These are phyloP conservation scores for Leptopilina clavipes DNA, from an alignment of 1,140 invertebrate species.

Conservation along the genomic window DNA sequence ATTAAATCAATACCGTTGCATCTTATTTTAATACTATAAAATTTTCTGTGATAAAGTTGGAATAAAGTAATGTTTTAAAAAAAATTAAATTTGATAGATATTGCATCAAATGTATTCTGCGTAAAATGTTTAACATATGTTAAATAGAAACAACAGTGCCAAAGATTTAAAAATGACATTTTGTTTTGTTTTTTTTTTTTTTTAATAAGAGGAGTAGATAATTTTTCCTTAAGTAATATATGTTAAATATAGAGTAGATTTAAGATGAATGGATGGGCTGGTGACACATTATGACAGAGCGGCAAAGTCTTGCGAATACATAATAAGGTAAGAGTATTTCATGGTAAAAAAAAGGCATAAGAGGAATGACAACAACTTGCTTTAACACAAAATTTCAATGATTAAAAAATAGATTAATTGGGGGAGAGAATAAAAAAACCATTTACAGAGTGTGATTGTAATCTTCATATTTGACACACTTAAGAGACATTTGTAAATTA, in stretches of 20 bases:
- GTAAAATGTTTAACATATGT: constrained; percentile 44
- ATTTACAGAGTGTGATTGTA: neutral
- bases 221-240: constrained; percentile 64
- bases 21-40: no score
- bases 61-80: no score
- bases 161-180: constrained; percentile 48
- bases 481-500: neutral
- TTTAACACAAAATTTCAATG: neutral
- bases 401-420: neutral
- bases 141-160: constrained; percentile 51
- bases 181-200: constrained; percentile 36
- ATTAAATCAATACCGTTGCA: no score
- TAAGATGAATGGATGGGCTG: constrained; percentile 37
- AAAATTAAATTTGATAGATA: no score
- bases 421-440: neutral
- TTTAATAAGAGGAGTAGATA: constrained; percentile 56
- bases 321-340: constrained; percentile 61
- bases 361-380: neutral
- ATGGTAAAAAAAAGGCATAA: no score
- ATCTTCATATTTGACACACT: neutral
- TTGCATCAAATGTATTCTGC: neutral
- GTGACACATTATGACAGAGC: constrained; percentile 64
- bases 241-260: constrained; percentile 59
- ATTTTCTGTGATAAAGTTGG: no score
- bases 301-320: constrained; percentile 62